These are phyloP conservation scores for Hydrotaea diabolus DNA, from an alignment of 2,888 invertebrate species.

Conservation along the genomic window DNA sequence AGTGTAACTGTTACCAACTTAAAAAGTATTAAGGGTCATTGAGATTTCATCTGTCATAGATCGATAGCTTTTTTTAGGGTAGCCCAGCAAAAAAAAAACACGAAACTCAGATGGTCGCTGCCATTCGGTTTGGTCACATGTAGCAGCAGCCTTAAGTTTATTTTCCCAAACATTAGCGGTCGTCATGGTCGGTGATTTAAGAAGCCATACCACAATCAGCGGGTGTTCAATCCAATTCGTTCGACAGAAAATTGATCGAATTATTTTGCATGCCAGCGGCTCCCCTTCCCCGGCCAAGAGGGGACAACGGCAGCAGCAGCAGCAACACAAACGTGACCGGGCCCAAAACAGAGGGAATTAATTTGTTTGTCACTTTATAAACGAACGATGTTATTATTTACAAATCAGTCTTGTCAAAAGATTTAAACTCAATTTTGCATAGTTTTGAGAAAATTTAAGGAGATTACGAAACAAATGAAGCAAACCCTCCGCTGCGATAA, in stretches of 20 bases:
- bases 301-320: neutral
- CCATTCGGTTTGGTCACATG: neutral
- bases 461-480: conserved; percentile 53
- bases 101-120: too few species aligned
- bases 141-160: neutral
- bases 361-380: conserved; percentile 66
- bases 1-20: conserved; percentile 52
- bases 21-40: conserved; percentile 72
- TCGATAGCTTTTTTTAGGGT: conserved; percentile 74
- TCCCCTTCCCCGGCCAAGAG: neutral
- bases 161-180: conserved; percentile 61
- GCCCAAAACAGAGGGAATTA: conserved; percentile 56
- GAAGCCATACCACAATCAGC: conserved; percentile 75
- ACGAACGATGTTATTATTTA: conserved; percentile 46
- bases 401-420: conserved; percentile 65
- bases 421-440: conserved; percentile 64
- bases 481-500: neutral
- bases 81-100: conserved; percentile 46
- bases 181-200: conserved; percentile 67
- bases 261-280: conserved; percentile 32
- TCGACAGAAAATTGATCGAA: conserved; percentile 65
- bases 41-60: conserved; percentile 80
- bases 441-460: conserved; percentile 64
- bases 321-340: neutral
- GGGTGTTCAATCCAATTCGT: conserved; percentile 74